Evolutionary conservation across 2,888 invertebrate species (phyloP), one percentile per base, ranked within the genome.

Genomic region (Cremastinae sp.): DNA sequence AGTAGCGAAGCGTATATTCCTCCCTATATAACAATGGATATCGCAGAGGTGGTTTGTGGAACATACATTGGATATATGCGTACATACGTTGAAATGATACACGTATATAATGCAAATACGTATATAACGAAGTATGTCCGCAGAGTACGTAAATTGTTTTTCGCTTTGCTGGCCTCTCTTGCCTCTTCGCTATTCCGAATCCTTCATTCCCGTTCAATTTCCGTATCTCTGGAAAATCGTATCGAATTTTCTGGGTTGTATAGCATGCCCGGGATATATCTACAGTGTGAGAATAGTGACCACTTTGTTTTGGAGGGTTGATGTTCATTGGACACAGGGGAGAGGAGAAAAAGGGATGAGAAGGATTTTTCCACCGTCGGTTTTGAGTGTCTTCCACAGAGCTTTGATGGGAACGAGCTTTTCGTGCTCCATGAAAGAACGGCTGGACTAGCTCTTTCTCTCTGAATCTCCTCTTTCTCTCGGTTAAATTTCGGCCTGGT

Each of bases 121-220:
- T 22, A 56, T 45, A 45, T 56, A 45, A 61, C 37, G 35, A 61
- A 61, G 43, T 45, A 39, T 70, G 43, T 70, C 62, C 22, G 55
- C 62, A 49, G 68, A 47, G 55, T 49, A 69, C 69, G 69, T 47
- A 73, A 70, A 76, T 76, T 69, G 69, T 76, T 73, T 76, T 76
- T 69, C 65, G 49, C 56, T 28, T 53, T 28, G 28, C 2, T 28
- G 28, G 18, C 28, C 28, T 5, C 28, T 28, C 28, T 28, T 53
- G 7, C 35, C 12, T 12, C 2, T 1, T 28, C 28, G 14, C 55
- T 28, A 20, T 37, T n/a, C 43, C 28, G 28, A 16, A 59, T 69
- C 73, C 53, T 73, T 74, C 74, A 61, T 70, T 70, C 61, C 59
- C 61, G 77, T 77, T 77, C 70, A 70, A 77, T 77, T 77, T 74